Evolutionary conservation across 2,113 vertebrate genomes (phyloP).

Genomic region (Brevimyrus niger): DNA sequence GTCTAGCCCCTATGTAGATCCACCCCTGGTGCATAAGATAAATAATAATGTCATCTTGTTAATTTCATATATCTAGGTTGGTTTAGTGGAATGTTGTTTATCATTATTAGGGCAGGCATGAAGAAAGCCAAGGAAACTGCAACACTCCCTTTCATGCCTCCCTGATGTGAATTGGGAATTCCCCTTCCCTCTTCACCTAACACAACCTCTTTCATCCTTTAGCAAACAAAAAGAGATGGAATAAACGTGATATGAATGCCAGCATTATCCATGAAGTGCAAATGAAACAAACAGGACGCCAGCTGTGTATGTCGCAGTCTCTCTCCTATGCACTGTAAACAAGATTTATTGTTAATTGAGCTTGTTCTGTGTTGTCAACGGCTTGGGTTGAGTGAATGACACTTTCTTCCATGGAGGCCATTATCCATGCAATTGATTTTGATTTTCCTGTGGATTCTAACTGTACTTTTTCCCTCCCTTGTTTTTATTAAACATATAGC

Average conservation of each 20-base stretch:
- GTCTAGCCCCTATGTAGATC: too few relatives aligned
- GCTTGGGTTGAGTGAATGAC: not conserved
- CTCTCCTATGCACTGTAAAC: not conserved
- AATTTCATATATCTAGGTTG: not conserved
- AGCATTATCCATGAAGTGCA: not conserved
- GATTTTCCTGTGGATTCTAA: not conserved
- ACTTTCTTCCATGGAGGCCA: not conserved
- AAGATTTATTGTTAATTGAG: not conserved
- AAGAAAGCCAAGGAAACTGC: not conserved
- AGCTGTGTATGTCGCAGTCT: not conserved
- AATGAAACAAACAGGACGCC: not conserved
- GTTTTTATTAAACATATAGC: not conserved
- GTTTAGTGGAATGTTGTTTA: not conserved
- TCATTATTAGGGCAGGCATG: not conserved
- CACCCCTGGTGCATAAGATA: too few relatives aligned
- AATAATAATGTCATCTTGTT: not conserved
- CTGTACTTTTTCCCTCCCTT: not conserved
- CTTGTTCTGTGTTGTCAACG: not conserved
- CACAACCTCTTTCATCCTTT: not conserved
- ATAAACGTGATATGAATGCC: not conserved
- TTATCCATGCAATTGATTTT: not conserved
- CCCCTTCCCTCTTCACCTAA: not conserved
- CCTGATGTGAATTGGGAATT: not conserved
- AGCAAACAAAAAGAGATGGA: not conserved
- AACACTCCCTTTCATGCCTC: not conserved